Evolutionary conservation across 1,140 invertebrate species (phyloP).

Genomic region (Drepana arcuata): DNA sequence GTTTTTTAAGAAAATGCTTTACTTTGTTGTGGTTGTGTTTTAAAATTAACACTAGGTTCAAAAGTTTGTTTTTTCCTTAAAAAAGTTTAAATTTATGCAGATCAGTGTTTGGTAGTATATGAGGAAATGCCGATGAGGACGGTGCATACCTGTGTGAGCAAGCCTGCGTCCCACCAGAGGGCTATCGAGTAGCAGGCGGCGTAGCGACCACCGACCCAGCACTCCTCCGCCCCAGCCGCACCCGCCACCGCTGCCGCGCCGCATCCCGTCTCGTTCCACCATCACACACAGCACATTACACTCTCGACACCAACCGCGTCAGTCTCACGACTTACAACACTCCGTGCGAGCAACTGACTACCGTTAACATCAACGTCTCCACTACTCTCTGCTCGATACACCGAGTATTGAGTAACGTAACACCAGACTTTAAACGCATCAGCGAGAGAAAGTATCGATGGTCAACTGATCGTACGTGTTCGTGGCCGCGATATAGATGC

Average conservation of each 20-base stretch:
- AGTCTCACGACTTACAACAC: constrained; percentile 19
- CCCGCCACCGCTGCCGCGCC: constrained; percentile 46
- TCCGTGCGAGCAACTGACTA: constrained; percentile 24
- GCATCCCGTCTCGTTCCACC: constrained; percentile 56
- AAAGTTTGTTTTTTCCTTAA: too few species aligned
- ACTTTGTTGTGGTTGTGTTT: too few species aligned
- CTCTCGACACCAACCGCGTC: constrained; percentile 21
- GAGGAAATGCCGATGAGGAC: too few species aligned
- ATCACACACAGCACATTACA: constrained; percentile 60
- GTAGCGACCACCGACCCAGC: constrained; percentile 56
- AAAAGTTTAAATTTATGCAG: too few species aligned
- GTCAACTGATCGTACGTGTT: constrained; percentile 36
- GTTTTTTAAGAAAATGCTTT: too few species aligned
- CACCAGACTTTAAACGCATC: constrained; percentile 50
- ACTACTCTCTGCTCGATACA: constrained; percentile 42
- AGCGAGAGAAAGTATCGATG: constrained; percentile 58
- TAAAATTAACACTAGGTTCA: too few species aligned
- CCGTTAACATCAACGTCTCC: constrained; percentile 32
- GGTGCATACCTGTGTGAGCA: constrained; percentile 51
- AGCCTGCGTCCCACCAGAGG: constrained; percentile 56
- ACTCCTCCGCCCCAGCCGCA: constrained; percentile 61
- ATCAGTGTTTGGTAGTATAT: too few species aligned
- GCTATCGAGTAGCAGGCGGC: constrained; percentile 52
- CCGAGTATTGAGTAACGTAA: constrained; percentile 48
- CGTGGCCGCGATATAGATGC: constrained; percentile 34